phyloP scores from a whole-genome alignment of 2,888 invertebrate species.

The Ormyrus labotus region DNA sequence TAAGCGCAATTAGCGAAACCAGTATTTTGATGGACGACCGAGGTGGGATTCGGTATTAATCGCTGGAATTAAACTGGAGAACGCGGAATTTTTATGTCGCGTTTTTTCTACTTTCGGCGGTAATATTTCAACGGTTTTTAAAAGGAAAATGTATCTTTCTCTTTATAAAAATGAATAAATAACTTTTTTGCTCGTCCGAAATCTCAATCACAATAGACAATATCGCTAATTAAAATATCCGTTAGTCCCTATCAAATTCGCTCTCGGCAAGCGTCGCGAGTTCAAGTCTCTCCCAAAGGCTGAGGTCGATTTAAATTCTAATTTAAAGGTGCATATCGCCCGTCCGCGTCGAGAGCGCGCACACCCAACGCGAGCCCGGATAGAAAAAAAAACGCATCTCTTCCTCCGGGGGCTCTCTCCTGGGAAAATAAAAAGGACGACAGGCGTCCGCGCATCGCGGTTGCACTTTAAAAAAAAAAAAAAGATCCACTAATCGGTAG shows the following conservation, averaged over 20 bases:
- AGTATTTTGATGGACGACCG: neutral
- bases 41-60: too few relatives aligned
- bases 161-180: neutral
- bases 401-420: conserved; percentile 25
- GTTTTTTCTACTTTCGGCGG: too few relatives aligned
- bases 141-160: too few relatives aligned
- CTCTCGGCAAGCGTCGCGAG: neutral
- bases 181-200: neutral
- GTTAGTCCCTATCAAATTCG: too few relatives aligned
- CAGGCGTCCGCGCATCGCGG: neutral
- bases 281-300: neutral
- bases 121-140: too few relatives aligned
- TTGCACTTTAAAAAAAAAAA: conserved; percentile 26
- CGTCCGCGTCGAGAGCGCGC: neutral
- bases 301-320: conserved; percentile 19
- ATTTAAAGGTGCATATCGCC: conserved; percentile 5
- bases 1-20: neutral
- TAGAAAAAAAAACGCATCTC: conserved; percentile 28
- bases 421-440: conserved; percentile 39
- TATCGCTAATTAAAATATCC: too few relatives aligned
- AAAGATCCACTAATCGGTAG: conserved; percentile 49
- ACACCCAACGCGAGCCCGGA: too few relatives aligned
- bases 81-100: too few relatives aligned
- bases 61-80: too few relatives aligned
- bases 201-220: neutral